Evolutionary conservation across 1,140 invertebrate genomes (phyloP), one percentile per base, ranked within the genome.

Genomic region (Neodiprion lecontei): DNA sequence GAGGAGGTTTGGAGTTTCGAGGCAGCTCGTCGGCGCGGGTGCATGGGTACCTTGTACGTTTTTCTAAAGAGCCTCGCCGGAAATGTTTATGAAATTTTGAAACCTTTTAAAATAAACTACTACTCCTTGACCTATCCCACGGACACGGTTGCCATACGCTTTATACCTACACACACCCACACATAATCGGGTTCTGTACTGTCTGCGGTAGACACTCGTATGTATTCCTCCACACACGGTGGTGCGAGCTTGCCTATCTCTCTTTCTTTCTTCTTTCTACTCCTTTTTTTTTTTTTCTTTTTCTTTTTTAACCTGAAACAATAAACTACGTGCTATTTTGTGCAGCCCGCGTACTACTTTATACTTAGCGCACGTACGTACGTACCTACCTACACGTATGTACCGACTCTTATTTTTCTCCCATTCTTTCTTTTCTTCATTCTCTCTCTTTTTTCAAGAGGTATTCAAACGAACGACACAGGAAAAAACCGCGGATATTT

Each of bases 81-180:
- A 72, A 61, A 66, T 79, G 81, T 80, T 83, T 78, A 74, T 75
- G 77, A 81, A 80, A 81, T 82, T 80, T 81, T 71, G 75, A 74
- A 76, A 78, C 76, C 75, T 78, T 78, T 75, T 72, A 82, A 83
- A 80, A 82, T 77, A 84, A 84, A 84, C 83, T 23, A n/a, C 17
- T 21, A 50, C 78, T 61, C 74, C 79, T 76, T 83, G 82, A 83
- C 83, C 83, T 83, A 84, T 79, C 79, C 76, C 67, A 82, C 73
- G 70, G 53, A 61, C 53, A 61, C 8, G 53, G 53, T 61, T 17
- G 11, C 53, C 53, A 17, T 61, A 40, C 28, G 28, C 28, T 40
- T 40, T 40, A 40, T 40, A 40, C 28, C 28, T 3, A 40, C 28
- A 40, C 28, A 40, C 28, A 40, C 1, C 28, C 28, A 40, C 28